Percentiles rank a stretch among this genome's conserved stretches.
Evolutionary conservation across 2,113 vertebrate genomes (phyloP).

Genomic region (Hydropotes inermis): DNA sequence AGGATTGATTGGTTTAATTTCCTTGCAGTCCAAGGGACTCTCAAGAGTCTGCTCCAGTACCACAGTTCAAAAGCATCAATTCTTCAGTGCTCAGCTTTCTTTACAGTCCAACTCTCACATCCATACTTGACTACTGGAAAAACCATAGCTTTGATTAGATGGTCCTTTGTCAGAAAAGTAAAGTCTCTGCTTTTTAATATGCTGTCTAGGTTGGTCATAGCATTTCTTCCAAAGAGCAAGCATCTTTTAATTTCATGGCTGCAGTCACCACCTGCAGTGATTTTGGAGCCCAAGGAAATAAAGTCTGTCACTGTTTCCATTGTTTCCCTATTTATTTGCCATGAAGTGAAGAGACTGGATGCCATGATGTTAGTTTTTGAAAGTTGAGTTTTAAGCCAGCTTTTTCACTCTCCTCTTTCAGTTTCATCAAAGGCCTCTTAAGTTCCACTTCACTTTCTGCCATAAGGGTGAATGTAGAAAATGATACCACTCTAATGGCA

Average conservation of each 20-base stretch:
- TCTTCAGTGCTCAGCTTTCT: not conserved
- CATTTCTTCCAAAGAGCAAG: not conserved
- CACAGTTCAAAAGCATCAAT: not conserved
- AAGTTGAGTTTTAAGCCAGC: not conserved
- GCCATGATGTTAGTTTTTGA: not conserved
- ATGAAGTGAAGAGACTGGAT: not conserved
- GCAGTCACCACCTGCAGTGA: not conserved
- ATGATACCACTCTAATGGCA: not conserved
- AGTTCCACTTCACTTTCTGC: not conserved
- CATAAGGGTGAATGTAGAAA: not conserved
- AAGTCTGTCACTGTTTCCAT: not conserved
- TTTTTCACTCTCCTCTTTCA: not conserved
- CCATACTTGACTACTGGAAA: not conserved
- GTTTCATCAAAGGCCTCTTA: not conserved
- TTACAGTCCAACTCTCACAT: not conserved
- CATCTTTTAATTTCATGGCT: not conserved
- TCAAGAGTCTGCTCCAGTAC: not conserved
- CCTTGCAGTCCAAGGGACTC: not conserved
- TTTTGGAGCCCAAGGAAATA: not conserved
- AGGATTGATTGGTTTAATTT: not conserved
- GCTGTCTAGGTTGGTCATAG: not conserved
- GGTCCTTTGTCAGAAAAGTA: not conserved
- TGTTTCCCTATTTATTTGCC: not conserved
- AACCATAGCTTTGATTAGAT: not conserved
- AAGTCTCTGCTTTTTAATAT: not conserved